phyloP scores from a whole-genome alignment of 2,888 invertebrate species.

The Adelognathus sp. region DNA sequence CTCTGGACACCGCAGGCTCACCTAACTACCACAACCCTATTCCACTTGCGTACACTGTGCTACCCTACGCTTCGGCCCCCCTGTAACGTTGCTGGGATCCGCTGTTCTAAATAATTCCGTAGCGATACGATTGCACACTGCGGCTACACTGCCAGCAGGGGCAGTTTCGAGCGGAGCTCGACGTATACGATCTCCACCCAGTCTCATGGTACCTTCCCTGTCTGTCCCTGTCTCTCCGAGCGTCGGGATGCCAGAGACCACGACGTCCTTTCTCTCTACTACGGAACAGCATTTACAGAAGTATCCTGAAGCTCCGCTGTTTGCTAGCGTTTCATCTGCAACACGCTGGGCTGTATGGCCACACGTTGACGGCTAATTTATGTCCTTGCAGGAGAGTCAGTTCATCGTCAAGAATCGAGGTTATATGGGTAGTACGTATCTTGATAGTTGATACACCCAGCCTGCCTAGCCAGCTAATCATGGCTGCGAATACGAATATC shows the following conservation, averaged over 20 bases:
- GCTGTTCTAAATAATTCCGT: conserved; percentile 80
- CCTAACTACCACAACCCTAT: conserved; percentile 73
- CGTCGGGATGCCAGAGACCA: conserved; percentile 17
- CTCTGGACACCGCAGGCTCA: conserved; percentile 78
- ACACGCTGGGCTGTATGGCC: background rate
- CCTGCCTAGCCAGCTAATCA: background rate
- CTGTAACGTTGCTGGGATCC: conserved; percentile 67
- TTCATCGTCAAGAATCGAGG: background rate
- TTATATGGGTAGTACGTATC: background rate
- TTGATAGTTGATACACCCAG: background rate
- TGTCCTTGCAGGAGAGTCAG: background rate
- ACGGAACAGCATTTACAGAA: conserved; percentile 33
- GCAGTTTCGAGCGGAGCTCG: conserved; percentile 51
- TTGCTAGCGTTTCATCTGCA: background rate
- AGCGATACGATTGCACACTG: conserved; percentile 76
- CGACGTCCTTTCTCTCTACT: conserved; percentile 6
- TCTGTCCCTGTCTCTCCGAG: conserved; percentile 26
- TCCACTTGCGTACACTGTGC: conserved; percentile 40
- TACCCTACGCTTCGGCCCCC: conserved; percentile 35
- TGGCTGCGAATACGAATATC: background rate
- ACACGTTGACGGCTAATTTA: background rate
- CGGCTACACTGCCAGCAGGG: conserved; percentile 70
- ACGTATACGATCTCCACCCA: conserved; percentile 40
- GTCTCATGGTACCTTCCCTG: conserved; percentile 38
- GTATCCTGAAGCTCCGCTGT: conserved; percentile 12